Conservation (phyloP, 2,888 invertebrate species). For the Cephus sareptanus region DNA sequence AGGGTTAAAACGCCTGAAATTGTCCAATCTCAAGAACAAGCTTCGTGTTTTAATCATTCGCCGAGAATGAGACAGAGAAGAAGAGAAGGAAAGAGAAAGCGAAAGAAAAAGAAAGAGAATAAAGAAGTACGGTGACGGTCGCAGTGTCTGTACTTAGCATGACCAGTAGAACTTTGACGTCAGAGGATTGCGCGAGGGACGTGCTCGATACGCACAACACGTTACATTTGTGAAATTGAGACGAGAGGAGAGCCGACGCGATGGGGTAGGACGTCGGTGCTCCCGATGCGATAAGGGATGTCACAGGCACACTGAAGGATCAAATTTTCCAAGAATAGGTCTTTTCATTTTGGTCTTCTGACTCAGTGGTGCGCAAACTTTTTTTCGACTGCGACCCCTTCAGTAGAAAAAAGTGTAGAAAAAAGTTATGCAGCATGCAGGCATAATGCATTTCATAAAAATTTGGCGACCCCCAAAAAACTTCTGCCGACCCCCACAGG, state of each 20-base stretch:
- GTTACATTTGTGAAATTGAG: neutral
- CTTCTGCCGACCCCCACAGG: too few relatives aligned
- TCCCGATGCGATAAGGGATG: neutral
- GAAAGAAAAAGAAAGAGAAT: neutral
- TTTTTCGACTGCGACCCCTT: too few relatives aligned
- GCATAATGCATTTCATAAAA: too few relatives aligned
- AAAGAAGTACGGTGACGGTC: neutral
- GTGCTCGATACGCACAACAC: neutral
- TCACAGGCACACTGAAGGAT: neutral
- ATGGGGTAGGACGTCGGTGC: neutral
- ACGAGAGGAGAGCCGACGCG: neutral
- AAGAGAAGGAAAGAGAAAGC: neutral
- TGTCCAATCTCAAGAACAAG: neutral
- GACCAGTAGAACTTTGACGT: neutral
- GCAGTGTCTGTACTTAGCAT: neutral
- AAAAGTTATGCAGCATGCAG: too few relatives aligned
- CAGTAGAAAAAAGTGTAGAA: too few relatives aligned
- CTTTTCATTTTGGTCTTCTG: neutral
- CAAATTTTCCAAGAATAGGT: neutral
- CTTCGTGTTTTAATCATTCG: neutral
- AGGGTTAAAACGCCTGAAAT: neutral
- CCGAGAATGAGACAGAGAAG: neutral
- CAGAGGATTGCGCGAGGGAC: neutral
- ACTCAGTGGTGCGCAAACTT: too few relatives aligned
- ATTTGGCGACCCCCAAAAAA: too few relatives aligned